phyloP scores from a whole-genome alignment of 2,888 invertebrate species.

The Limenitis camilla region DNA sequence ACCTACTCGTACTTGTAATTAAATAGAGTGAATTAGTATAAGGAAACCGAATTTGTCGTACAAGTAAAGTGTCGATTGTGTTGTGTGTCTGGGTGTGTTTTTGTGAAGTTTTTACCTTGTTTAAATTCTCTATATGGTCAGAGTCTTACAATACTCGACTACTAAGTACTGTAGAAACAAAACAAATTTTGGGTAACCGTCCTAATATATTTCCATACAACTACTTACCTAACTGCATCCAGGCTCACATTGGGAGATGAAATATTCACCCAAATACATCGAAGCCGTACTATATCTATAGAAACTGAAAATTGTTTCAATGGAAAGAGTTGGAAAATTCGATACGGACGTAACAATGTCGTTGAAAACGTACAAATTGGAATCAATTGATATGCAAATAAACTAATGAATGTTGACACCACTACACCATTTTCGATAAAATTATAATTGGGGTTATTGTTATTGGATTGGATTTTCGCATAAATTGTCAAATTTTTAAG shows the following conservation, averaged over 20 bases:
- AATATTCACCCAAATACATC: conserved; percentile 57
- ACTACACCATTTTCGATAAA: conserved; percentile 22
- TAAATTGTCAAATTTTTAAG: conserved; percentile 1
- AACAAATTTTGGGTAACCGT: background rate
- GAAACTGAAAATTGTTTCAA: conserved; percentile 46
- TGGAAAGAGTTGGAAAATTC: conserved; percentile 30
- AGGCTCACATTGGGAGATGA: conserved; percentile 47
- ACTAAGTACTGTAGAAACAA: background rate
- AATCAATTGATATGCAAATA: conserved; percentile 24
- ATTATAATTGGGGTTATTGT: conserved; percentile 19
- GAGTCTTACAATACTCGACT: too few relatives aligned
- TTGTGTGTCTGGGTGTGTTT: too few relatives aligned
- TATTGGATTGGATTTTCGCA: conserved; percentile 6
- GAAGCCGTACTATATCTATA: conserved; percentile 35
- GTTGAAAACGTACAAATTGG: conserved; percentile 19
- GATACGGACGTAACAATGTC: conserved; percentile 26
- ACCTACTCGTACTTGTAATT: too few relatives aligned
- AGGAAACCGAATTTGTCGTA: too few relatives aligned
- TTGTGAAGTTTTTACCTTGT: too few relatives aligned
- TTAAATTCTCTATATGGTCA: too few relatives aligned
- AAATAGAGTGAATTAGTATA: too few relatives aligned
- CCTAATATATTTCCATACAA: conserved; percentile 15
- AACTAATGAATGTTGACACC: conserved; percentile 23
- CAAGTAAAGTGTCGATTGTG: too few relatives aligned
- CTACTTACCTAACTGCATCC: conserved; percentile 34